Conservation (phyloP, 64 coral and sea anemone species). For the Montipora sp. region DNA sequence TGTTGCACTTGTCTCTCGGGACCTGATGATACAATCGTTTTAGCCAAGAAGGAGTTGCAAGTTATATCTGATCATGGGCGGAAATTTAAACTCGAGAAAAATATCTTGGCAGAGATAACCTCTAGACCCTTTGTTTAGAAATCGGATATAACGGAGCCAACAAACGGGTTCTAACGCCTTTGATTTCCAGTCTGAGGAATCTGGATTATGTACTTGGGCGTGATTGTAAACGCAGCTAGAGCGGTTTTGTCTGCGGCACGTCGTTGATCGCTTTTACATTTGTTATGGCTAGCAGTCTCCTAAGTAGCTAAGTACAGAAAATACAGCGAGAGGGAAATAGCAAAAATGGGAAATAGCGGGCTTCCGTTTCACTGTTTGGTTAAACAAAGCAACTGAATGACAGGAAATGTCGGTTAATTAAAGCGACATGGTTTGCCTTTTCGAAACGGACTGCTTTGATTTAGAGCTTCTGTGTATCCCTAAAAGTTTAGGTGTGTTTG, state of each 20-base stretch:
- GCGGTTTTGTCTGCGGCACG: background rate
- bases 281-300: background rate
- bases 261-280: slow-evolving; percentile 2
- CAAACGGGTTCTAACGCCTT: background rate
- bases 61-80: slow-evolving; percentile 33
- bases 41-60: background rate
- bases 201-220: background rate
- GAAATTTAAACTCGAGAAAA: background rate
- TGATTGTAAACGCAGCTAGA: background rate
- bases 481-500: background rate
- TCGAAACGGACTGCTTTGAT: background rate
- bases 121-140: slow-evolving; percentile 12
- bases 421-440: background rate
- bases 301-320: background rate
- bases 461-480: background rate
- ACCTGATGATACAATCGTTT: background rate
- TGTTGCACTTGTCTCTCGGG: background rate
- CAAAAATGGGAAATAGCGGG: background rate
- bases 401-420: background rate
- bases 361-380: background rate
- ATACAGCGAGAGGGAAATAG: background rate
- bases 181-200: slow-evolving; percentile 26
- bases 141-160: slow-evolving; percentile 1
- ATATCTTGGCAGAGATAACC: slow-evolving; percentile 34
- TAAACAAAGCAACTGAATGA: slow-evolving; percentile 5